phyloP scores from a whole-genome alignment of 2,888 invertebrate genomes.

The Endotricha flammealis region DNA sequence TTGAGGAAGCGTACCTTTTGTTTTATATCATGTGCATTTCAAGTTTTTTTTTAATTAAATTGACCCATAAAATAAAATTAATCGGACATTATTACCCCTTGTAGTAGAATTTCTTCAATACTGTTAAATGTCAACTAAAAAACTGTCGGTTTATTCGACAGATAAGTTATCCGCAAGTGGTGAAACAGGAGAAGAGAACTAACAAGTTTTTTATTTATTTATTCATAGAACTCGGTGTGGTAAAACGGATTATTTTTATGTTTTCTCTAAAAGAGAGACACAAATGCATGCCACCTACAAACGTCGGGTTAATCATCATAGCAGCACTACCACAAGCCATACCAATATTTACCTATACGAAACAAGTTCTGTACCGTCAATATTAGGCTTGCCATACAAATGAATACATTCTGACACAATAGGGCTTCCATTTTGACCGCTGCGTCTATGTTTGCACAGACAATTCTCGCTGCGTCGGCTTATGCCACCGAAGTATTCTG shows the following conservation, averaged over 20 bases:
- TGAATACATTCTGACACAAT: slow-evolving; percentile 76
- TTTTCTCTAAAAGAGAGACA: no score
- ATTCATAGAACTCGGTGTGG: no score
- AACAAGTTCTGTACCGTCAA: slow-evolving; percentile 70
- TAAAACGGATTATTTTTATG: no score
- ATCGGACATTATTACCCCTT: no score
- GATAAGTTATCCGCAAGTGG: no score
- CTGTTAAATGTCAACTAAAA: no score
- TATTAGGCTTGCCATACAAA: slow-evolving; percentile 73
- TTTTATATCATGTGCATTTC: background rate
- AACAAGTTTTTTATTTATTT: no score
- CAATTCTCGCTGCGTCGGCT: slow-evolving; percentile 62
- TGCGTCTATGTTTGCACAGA: slow-evolving; percentile 59
- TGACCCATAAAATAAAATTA: no score
- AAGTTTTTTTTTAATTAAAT: no score
- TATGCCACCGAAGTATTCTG: slow-evolving; percentile 58
- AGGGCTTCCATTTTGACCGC: slow-evolving; percentile 72
- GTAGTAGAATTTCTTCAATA: no score
- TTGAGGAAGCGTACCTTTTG: background rate
- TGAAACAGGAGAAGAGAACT: no score
- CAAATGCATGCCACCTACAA: slow-evolving; percentile 6
- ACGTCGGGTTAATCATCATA: slow-evolving; percentile 36
- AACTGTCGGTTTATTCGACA: no score
- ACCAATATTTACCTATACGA: slow-evolving; percentile 56
- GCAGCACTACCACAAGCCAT: slow-evolving; percentile 30